Evolutionary conservation across 2,888 invertebrate species (phyloP), one percentile per base, ranked within the genome.

Genomic region (Nemotelus pantherinus): DNA sequence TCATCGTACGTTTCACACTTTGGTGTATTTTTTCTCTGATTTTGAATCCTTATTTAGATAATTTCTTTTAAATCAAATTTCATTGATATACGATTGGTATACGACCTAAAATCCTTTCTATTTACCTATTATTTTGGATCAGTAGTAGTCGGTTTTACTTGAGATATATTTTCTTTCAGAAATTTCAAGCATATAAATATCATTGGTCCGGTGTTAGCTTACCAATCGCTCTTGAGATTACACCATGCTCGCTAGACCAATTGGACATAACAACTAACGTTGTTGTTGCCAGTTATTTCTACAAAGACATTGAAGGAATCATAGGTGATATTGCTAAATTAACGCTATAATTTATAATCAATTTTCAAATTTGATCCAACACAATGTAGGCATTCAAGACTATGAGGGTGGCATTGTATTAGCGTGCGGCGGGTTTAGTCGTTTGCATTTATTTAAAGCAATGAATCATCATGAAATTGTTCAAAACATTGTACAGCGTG

Each of bases 161-260:
- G 25, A 25, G 1, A 25, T 25, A 25, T 25, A 25, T 6, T 63
- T 79, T 58, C 82, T 87, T 83, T 76, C 88, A 95, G 94, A 91
- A 92, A 83, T 97, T 93, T 87, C 93, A 94, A 88, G 96, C 95
- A 3, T 95, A 94, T 87, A 99, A 99, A 88, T 94, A 96, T 84
- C 98, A 98, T 84, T 99, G 99, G 98, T 96, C 97, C 67, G 97
- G 97, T 75, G 94, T 94, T 53, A 91, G 95, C 80, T 89, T 97
- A 60, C 96, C 97, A 0, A 92, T 96, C 39, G 91, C 95, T 44
- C 88, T 99, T 79, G 97, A 98, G 89, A 94, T 98, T 2, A 95
- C 95, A n/a, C 94, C 95, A 0, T 94, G 94, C 85, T 95, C 96
- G 47, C 87, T 99, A 77, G 95, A 98, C 85, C 99, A 99, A 87